Percentiles rank a stretch among this genome's conserved stretches.
Evolutionary conservation across 2,797 vertebrate species (phyloP).

Genomic region (Lemur catta): DNA sequence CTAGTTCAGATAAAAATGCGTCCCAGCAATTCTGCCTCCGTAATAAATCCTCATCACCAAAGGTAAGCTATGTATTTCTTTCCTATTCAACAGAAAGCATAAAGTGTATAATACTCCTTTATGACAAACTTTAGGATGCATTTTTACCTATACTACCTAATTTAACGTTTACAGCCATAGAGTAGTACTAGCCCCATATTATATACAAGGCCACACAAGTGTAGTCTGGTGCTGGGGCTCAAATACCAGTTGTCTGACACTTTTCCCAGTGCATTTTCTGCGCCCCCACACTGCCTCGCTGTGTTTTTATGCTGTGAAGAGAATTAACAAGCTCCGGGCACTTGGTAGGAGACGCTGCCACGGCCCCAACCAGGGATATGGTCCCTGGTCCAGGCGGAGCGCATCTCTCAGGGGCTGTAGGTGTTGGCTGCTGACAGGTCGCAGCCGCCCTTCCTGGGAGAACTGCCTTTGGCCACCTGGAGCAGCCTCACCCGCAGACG

Average conservation of each 20-base stretch:
- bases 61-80: conserved; percentile 32
- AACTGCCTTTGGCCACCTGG: not conserved
- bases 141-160: not conserved
- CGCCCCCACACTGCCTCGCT: rapidly evolving
- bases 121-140: not conserved
- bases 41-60: conserved; percentile 23
- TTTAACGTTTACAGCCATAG: not conserved
- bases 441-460: not conserved
- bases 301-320: not conserved
- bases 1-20: not conserved
- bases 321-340: not conserved
- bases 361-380: too few relatives aligned
- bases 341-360: not conserved
- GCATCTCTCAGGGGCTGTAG: not conserved
- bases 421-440: not conserved
- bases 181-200: rapidly evolving
- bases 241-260: not conserved
- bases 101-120: not conserved
- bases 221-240: not conserved
- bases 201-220: not conserved
- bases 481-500: not conserved
- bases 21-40: not conserved
- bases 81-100: conserved; percentile 10
- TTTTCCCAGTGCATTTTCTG: not conserved
- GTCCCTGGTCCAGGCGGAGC: not conserved